Evolutionary conservation across 2,113 vertebrate species (phyloP).

Genomic region (Acrocephalus arundinaceus): DNA sequence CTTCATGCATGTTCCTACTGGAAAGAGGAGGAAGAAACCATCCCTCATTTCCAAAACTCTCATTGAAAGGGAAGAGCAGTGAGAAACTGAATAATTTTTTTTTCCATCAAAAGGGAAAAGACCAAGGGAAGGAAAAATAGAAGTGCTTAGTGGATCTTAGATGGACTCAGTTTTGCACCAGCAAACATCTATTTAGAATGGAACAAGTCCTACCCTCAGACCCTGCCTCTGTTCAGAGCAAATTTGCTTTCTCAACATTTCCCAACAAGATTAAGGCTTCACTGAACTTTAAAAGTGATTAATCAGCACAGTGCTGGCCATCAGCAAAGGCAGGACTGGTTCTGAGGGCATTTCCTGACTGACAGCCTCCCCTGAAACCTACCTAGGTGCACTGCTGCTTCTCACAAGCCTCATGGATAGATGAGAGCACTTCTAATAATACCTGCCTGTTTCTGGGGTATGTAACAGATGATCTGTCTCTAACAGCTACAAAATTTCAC

Average conservation of each 20-base stretch:
- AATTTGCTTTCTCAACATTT: not conserved
- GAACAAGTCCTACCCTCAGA: not conserved
- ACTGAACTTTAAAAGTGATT: not conserved
- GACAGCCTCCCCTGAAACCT: not conserved
- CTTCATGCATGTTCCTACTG: not conserved
- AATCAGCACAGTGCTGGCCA: not conserved
- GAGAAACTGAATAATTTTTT: not conserved
- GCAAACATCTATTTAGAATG: not conserved
- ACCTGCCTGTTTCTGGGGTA: not conserved
- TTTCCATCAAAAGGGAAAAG: not conserved
- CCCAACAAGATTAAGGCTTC: not conserved
- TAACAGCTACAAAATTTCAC: not conserved
- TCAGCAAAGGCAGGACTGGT: not conserved
- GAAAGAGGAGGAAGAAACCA: not conserved
- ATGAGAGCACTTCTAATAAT: not conserved
- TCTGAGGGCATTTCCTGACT: not conserved
- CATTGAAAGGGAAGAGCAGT: not conserved
- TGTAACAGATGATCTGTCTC: not conserved
- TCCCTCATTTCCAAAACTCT: not conserved
- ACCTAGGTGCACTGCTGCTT: not conserved
- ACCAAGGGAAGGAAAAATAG: not conserved
- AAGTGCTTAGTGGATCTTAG: not conserved
- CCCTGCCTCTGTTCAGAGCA: not conserved
- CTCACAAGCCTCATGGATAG: not conserved
- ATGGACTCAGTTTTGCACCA: not conserved